These are phyloP conservation scores for Strigamia maritima DNA, from an alignment of 2,888 invertebrate species.

Conservation along the genomic window DNA sequence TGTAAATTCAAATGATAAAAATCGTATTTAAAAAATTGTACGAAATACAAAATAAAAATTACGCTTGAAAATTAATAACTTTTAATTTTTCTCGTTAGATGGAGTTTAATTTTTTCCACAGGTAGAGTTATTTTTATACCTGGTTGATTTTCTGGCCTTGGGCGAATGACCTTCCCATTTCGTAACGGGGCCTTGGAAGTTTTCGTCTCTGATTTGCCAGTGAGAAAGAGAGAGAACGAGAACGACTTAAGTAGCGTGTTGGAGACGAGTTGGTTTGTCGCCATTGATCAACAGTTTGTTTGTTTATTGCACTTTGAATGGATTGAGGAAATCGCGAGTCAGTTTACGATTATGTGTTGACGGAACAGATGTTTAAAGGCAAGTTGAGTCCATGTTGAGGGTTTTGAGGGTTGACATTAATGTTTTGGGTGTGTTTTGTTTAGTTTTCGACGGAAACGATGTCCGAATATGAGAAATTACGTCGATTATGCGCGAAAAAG, in stretches of 20 bases:
- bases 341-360: not conserved
- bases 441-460: conserved; percentile 37
- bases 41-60: not conserved
- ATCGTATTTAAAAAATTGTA: too few species aligned
- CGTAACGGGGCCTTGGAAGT: not conserved
- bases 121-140: not conserved
- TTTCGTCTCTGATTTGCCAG: not conserved
- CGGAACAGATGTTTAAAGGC: not conserved
- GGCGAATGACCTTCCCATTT: conserved; percentile 4
- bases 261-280: not conserved
- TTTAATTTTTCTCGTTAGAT: not conserved
- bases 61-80: not conserved
- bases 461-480: conserved; percentile 81
- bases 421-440: not conserved
- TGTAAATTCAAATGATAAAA: not conserved
- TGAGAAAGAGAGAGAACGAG: too few species aligned
- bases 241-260: not conserved
- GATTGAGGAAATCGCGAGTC: too few species aligned
- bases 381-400: too few species aligned
- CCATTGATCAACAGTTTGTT: not conserved
- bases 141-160: not conserved
- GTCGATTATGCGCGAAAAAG: conserved; percentile 72
- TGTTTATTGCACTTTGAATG: not conserved
- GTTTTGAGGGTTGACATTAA: not conserved
- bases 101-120: not conserved